Conservation (phyloP, 2,113 vertebrate species). For the Hemichromis elongatus region DNA sequence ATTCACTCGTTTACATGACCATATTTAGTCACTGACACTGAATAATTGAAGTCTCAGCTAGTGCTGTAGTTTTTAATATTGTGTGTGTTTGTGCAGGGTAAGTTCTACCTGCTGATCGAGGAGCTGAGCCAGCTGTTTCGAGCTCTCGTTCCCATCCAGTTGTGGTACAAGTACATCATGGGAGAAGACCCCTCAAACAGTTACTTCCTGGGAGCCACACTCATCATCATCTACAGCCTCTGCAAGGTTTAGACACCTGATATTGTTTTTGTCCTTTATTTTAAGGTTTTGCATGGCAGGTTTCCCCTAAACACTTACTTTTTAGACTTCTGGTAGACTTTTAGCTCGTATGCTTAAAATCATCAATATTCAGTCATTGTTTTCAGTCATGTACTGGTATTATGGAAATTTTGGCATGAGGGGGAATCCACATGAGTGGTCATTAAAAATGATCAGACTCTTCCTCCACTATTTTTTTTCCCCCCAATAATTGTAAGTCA, state of each 20-base stretch:
- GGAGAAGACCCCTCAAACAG: conserved; percentile 89
- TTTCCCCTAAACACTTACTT: neutral
- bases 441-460: neutral
- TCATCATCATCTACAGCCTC: conserved; percentile 93
- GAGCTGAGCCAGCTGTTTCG: conserved; percentile 97
- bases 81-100: conserved; percentile 77
- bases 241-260: conserved; percentile 81
- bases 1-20: neutral
- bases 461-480: neutral
- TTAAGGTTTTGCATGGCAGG: neutral
- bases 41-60: neutral
- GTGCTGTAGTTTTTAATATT: neutral
- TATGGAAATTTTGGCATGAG: neutral
- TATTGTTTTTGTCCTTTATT: neutral
- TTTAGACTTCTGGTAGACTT: neutral
- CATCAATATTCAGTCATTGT: neutral
- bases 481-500: neutral
- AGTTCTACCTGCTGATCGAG: conserved; percentile 93
- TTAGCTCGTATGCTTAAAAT: neutral
- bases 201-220: conserved; percentile 88
- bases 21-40: neutral
- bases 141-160: conserved; percentile 92
- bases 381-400: neutral
- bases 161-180: conserved; percentile 99
- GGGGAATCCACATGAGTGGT: neutral